A percentile compares a stretch with the other conserved stretches of the same genome.
phyloP scores from a whole-genome alignment of 2,113 vertebrate species.

The Seriola rivoliana region DNA sequence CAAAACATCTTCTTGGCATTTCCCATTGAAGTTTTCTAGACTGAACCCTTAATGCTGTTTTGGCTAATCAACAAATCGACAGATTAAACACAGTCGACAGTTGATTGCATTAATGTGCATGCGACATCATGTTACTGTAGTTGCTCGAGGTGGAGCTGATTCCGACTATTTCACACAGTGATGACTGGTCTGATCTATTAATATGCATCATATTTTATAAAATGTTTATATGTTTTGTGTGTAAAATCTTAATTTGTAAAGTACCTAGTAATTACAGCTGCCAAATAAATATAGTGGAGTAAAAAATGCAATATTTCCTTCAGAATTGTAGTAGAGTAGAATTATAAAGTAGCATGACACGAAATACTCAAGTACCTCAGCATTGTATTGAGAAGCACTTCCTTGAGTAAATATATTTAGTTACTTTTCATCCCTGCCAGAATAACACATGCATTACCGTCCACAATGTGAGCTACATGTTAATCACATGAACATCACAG shows the following conservation, averaged over 20 bases:
- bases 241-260: neutral
- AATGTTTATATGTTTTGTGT: too few relatives aligned
- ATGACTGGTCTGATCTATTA: neutral
- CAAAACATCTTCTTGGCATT: neutral
- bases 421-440: neutral
- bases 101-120: neutral
- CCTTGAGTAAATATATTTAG: neutral
- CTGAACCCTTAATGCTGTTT: neutral
- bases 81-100: neutral
- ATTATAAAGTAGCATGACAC: neutral
- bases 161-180: too few relatives aligned
- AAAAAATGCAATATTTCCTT: neutral
- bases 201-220: neutral
- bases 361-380: neutral
- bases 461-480: neutral
- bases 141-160: neutral
- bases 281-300: too few relatives aligned
- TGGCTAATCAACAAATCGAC: neutral
- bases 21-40: neutral
- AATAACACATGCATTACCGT: neutral
- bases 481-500: constrained; percentile 8
- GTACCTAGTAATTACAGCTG: neutral
- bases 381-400: neutral
- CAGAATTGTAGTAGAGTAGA: neutral
- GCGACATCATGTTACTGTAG: neutral